These are phyloP conservation scores for Myotis vivesi DNA, from an alignment of 2,797 vertebrate genomes.

Conservation along the genomic window DNA sequence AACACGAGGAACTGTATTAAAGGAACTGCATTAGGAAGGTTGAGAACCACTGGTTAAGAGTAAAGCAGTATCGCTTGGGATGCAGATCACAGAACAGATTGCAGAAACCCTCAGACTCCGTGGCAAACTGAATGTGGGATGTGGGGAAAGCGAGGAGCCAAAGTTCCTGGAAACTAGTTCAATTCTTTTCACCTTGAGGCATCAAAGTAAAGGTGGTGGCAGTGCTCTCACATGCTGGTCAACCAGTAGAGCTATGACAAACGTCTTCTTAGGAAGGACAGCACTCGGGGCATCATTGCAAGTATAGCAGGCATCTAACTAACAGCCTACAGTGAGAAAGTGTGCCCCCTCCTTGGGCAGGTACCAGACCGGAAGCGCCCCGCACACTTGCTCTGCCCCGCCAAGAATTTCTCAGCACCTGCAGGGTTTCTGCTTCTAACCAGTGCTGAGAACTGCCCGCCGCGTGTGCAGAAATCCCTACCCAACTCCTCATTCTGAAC, in stretches of 20 bases:
- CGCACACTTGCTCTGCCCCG: not conserved
- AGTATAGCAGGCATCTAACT: not conserved
- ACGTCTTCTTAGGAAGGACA: not conserved
- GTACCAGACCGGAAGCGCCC: not conserved
- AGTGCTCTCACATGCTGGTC: not conserved
- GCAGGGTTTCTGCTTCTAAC: not conserved
- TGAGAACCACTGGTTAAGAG: not conserved
- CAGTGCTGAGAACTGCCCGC: not conserved
- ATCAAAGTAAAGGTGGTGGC: not conserved
- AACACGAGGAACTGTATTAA: too few relatives aligned
- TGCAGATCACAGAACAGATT: not conserved
- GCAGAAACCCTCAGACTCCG: not conserved
- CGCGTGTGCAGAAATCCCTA: not conserved
- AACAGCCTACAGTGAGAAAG: not conserved
- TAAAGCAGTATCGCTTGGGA: not conserved
- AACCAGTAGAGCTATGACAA: not conserved
- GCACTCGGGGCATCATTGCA: not conserved
- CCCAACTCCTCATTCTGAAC: not conserved
- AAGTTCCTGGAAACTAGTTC: not conserved
- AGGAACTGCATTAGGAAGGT: too few relatives aligned
- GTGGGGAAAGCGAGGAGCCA: not conserved
- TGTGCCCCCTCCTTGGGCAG: not conserved
- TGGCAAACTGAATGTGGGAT: not conserved
- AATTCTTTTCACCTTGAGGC: not conserved
- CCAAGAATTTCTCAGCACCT: not conserved